A percentile compares a stretch with the other conserved stretches of the same genome.
phyloP scores from a whole-genome alignment of 2,797 vertebrate species.

The Catharus ustulatus region DNA sequence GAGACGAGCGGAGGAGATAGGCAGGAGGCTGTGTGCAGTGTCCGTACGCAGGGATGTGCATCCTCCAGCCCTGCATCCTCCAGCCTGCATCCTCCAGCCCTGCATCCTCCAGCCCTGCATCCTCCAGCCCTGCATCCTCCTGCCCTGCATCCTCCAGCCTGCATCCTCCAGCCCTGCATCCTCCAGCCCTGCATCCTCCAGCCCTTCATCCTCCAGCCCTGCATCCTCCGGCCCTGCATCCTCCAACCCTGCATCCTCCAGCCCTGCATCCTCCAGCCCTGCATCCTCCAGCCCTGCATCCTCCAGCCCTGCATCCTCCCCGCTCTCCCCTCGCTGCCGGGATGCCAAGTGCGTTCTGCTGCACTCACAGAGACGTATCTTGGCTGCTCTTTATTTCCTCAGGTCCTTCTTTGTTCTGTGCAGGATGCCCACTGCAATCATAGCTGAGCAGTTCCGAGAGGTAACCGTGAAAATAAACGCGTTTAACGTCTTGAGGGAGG shows the following conservation, averaged over 20 bases:
- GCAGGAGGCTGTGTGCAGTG: accelerated
- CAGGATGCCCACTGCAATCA: not conserved
- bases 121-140: not conserved
- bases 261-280: not conserved
- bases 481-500: not conserved
- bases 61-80: not conserved
- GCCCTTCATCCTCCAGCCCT: not conserved
- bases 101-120: not conserved
- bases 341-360: not conserved
- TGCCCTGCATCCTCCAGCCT: no score
- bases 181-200: not conserved
- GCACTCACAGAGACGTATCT: accelerated
- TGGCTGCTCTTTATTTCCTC: not conserved
- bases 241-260: not conserved
- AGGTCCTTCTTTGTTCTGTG: not conserved
- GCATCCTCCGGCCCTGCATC: not conserved
- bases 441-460: not conserved
- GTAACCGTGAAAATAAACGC: not conserved
- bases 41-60: accelerated
- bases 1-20: accelerated
- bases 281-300: not conserved
- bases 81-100: no score
- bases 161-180: no score
- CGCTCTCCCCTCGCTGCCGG: not conserved
- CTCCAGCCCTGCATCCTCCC: no score